These are phyloP conservation scores for Euspilapteryx auroguttella DNA, from an alignment of 2,888 invertebrate genomes.

Conservation along the genomic window DNA sequence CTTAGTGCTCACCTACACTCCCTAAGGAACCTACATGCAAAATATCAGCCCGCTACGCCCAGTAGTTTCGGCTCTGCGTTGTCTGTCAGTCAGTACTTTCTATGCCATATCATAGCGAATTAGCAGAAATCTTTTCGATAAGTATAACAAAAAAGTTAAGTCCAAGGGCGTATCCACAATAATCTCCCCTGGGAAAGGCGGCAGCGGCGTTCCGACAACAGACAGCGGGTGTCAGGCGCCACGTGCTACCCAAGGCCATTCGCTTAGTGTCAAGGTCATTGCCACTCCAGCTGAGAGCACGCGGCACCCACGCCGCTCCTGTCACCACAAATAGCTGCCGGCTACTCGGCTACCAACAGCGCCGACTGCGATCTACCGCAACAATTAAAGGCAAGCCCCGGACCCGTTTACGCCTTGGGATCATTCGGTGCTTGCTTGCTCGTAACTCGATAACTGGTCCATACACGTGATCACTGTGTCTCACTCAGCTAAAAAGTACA, in stretches of 20 bases:
- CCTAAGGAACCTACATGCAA: too few species aligned
- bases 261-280: conserved; percentile 62
- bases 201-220: conserved; percentile 59
- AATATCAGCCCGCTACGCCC: too few species aligned
- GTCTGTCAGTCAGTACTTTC: too few species aligned
- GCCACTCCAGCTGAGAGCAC: conserved; percentile 59
- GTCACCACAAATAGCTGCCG: conserved; percentile 56
- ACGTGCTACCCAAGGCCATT: conserved; percentile 62
- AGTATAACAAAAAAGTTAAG: too few species aligned
- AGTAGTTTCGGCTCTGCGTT: too few species aligned
- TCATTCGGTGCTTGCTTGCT: too few species aligned
- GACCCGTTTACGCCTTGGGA: conserved; percentile 2
- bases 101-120: too few species aligned
- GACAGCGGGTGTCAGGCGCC: conserved; percentile 61
- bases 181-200: conserved; percentile 59
- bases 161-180: conserved; percentile 51
- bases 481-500: too few species aligned
- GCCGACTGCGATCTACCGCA: conserved; percentile 30
- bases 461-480: too few species aligned
- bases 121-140: too few species aligned
- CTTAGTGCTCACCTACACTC: too few species aligned
- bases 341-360: conserved; percentile 10
- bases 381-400: conserved; percentile 23
- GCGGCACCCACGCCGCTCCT: conserved; percentile 56
- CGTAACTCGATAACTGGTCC: too few species aligned